These are phyloP conservation scores for Abscondita cerata DNA, from an alignment of 2,888 invertebrate species.

Conservation along the genomic window DNA sequence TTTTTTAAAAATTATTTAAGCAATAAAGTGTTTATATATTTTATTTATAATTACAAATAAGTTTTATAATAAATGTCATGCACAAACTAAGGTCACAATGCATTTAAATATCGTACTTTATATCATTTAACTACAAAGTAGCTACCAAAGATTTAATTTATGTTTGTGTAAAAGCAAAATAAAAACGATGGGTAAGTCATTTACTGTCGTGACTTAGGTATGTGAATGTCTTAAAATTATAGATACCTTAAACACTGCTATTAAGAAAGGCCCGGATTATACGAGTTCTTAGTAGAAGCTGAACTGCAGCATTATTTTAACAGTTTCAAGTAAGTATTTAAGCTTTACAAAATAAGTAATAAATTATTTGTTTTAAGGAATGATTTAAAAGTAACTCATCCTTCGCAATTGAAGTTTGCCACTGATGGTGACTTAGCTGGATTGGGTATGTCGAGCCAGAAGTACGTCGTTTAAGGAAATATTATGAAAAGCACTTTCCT, in stretches of 20 bases:
- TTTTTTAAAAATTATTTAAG: conserved; percentile 27
- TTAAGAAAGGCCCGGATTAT: conserved; percentile 71
- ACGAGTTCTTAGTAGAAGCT: conserved; percentile 93
- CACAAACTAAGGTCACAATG: conserved; percentile 13
- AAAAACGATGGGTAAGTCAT: neutral
- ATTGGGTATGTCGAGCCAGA: conserved; percentile 95
- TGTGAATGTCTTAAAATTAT: too few species aligned
- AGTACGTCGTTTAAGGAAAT: conserved; percentile 90
- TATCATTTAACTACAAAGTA: neutral
- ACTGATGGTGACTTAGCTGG: conserved; percentile 89
- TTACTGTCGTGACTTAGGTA: too few species aligned
- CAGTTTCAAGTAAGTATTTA: conserved; percentile 68
- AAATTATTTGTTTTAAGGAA: conserved; percentile 66
- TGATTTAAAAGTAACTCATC: conserved; percentile 87
- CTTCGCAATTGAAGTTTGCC: conserved; percentile 92
- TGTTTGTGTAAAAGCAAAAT: neutral
- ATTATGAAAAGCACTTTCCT: conserved; percentile 91
- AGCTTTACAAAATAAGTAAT: conserved; percentile 1
- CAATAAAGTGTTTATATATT: conserved; percentile 32
- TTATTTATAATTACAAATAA: conserved; percentile 21
- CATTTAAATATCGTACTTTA: conserved; percentile 7
- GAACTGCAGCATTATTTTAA: conserved; percentile 93
- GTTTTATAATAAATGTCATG: conserved; percentile 14
- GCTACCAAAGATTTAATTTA: neutral
- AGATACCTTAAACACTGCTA: conserved; percentile 48